Evolutionary conservation across 2,888 invertebrate species (phyloP).

Genomic region (Parapristionchus giblindavisi): DNA sequence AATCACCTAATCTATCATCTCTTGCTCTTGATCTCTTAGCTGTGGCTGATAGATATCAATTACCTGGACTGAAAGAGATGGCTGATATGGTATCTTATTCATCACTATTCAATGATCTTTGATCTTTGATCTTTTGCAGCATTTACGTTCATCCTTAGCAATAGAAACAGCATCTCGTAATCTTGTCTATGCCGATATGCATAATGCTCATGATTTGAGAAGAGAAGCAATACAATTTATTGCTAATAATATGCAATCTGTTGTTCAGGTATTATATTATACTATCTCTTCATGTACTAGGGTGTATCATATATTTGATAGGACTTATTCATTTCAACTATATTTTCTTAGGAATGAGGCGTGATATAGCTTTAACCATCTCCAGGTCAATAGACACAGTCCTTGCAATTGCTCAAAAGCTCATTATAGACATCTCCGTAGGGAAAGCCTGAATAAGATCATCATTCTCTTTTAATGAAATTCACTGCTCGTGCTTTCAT

Average conservation of each 20-base stretch:
- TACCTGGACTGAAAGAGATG: constrained; percentile 67
- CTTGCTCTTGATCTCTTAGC: constrained; percentile 65
- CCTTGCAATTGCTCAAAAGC: no score
- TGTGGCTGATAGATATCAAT: constrained; percentile 67
- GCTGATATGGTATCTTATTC: constrained; percentile 51
- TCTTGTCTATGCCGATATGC: constrained; percentile 65
- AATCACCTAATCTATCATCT: constrained; percentile 50
- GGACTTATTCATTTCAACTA: no score
- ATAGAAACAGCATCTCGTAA: constrained; percentile 63
- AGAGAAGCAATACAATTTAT: constrained; percentile 66
- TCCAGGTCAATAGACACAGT: no score
- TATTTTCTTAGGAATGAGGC: no score
- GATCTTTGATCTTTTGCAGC: constrained; percentile 44
- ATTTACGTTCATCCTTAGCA: constrained; percentile 54
- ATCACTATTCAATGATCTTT: neutral
- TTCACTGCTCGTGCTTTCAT: no score
- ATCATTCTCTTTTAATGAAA: no score
- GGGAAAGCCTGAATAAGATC: no score
- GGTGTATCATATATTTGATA: neutral
- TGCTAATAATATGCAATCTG: constrained; percentile 50
- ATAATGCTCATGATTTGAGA: constrained; percentile 61
- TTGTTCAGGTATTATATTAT: no score
- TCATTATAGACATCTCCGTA: no score
- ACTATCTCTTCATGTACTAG: no score
- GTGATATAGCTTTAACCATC: no score